Evolutionary conservation across 2,888 invertebrate species (phyloP).

Genomic region (Diadegma fenestrale): DNA sequence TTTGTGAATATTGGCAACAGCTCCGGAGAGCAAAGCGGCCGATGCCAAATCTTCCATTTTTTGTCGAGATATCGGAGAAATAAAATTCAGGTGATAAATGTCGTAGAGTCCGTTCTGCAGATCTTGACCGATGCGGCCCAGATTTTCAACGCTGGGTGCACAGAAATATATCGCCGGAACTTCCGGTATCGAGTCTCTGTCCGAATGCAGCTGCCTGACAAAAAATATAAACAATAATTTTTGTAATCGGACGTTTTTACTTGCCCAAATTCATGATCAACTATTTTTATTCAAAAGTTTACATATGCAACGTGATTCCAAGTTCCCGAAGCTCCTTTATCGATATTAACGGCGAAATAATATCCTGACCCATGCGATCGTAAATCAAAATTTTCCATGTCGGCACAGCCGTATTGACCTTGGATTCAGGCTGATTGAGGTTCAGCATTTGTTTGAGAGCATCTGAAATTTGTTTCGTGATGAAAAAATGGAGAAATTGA

Average conservation of each 20-base stretch:
- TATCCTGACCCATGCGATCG: slow-evolving; percentile 98
- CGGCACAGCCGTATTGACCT: slow-evolving; percentile 92
- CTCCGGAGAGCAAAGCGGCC: slow-evolving; percentile 95
- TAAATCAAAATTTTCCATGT: slow-evolving; percentile 98
- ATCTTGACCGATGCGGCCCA: slow-evolving; percentile 96
- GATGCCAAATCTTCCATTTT: slow-evolving; percentile 98
- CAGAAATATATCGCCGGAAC: slow-evolving; percentile 99
- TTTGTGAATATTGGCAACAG: slow-evolving; percentile 96
- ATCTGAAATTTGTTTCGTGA: slow-evolving; percentile 85
- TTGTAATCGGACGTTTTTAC: neutral
- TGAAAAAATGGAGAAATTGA: neutral
- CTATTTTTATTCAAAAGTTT: slow-evolving; percentile 69
- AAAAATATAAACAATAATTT: neutral
- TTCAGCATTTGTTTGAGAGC: slow-evolving; percentile 98
- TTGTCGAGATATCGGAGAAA: slow-evolving; percentile 96
- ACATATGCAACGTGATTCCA: slow-evolving; percentile 99
- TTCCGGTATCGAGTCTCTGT: slow-evolving; percentile 97
- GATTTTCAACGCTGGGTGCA: slow-evolving; percentile 97
- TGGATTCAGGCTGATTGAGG: slow-evolving; percentile 93
- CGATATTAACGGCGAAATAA: slow-evolving; percentile 98
- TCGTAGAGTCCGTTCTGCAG: slow-evolving; percentile 96
- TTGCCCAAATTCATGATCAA: neutral
- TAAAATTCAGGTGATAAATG: slow-evolving; percentile 97
- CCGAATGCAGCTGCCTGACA: slow-evolving; percentile 93
- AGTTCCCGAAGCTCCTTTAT: slow-evolving; percentile 97